Conservation (phyloP, 2,113 vertebrate species). For the Cyphomyrus discorhynchus region DNA sequence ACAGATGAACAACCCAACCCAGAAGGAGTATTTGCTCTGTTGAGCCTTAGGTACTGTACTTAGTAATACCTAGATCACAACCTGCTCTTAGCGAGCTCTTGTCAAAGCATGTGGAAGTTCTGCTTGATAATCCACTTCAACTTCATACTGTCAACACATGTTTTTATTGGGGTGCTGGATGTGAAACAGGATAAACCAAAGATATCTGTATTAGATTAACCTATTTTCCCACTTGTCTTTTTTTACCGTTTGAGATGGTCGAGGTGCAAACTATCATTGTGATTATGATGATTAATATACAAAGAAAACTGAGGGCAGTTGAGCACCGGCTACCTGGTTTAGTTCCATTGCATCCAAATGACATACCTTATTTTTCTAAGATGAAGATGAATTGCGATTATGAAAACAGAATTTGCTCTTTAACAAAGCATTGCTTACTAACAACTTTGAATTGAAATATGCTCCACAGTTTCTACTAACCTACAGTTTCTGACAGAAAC, state of each 20-base stretch:
- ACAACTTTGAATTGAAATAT: not conserved
- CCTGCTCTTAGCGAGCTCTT: not conserved
- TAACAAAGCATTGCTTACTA: not conserved
- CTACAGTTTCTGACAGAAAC: not conserved
- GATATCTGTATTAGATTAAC: not conserved
- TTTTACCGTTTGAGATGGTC: not conserved
- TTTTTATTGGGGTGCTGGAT: not conserved
- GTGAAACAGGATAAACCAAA: not conserved
- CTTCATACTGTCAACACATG: not conserved
- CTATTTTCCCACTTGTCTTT: not conserved
- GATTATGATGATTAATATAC: not conserved
- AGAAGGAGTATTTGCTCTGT: not conserved
- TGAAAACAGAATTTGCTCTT: not conserved
- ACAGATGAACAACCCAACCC: constrained; percentile 17
- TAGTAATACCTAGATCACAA: not conserved
- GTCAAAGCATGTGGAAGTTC: not conserved
- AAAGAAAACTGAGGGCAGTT: not conserved
- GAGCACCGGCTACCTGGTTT: not conserved
- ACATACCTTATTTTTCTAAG: not conserved
- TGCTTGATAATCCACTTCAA: not conserved
- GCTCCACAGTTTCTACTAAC: not conserved
- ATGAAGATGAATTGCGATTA: not conserved
- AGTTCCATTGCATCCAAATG: not conserved
- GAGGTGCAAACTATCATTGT: not conserved
- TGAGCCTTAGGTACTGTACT: not conserved